phyloP scores from a whole-genome alignment of 35 echinoderm and acorn worm species.

The Lytechinus variegatus region DNA sequence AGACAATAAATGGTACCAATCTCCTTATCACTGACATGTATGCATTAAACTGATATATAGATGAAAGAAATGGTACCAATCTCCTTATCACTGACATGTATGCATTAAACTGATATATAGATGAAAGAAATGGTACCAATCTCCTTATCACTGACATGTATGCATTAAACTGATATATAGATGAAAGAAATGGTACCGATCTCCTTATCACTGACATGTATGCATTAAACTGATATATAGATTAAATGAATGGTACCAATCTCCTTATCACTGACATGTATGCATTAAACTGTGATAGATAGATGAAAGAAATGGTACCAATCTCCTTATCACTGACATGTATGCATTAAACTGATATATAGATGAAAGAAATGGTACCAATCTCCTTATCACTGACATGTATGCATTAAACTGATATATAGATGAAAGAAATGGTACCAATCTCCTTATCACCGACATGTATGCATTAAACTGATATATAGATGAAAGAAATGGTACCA shows the following conservation, averaged over 20 bases:
- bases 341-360: constrained; percentile 91
- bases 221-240: constrained; percentile 87
- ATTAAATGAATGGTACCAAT: neutral
- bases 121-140: neutral
- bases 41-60: constrained; percentile 87
- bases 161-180: constrained; percentile 87
- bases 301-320: neutral
- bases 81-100: constrained; percentile 84
- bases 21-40: constrained; percentile 84
- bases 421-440: neutral
- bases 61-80: neutral
- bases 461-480: constrained; percentile 91
- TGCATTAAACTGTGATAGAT: constrained; percentile 85
- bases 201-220: constrained; percentile 84
- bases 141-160: constrained; percentile 84
- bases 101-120: constrained; percentile 87
- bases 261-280: constrained; percentile 84
- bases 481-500: neutral
- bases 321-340: constrained; percentile 78
- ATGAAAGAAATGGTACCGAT: neutral
- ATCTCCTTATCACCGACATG: constrained; percentile 76
- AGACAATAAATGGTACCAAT: neutral
- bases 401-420: constrained; percentile 91
- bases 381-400: constrained; percentile 78
- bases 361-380: neutral